Base-by-base conservation (phyloP, 2,797 vertebrate species). In the Sebastes taczanowskii region DNA sequence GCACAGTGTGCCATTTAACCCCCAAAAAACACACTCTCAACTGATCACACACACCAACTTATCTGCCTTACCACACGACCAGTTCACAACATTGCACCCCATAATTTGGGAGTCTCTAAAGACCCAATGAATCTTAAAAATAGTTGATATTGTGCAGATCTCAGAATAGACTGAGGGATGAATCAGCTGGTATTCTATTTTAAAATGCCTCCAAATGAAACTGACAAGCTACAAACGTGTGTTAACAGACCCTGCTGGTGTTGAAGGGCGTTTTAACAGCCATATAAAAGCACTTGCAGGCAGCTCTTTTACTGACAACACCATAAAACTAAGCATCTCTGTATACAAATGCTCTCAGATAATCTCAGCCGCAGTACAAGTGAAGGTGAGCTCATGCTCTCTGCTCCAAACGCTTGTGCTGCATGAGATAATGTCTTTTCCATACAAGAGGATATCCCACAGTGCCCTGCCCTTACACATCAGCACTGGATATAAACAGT, bases 401-500 rank as follows among this genome's bases (percentile, higher is more conserved):
- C 27, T 32, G 7, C 71, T 74, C 68, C 9, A 29, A 72, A 78
- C 25, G 25, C 63, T 42, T 73, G 27, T 78, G 73, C 77, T 56
- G 70, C 3, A 3, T 88, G 84, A 85, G 71, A 86, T 89, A 83
- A 93, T 93, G 86, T 82, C 20, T 92, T 95, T 93, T 92, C 90
- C 91, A 87, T 68, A 61, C 84, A 64, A 49, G 7, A 59, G 29
- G 55, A 78, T 62, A 59, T 71, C 85, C 86, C 86, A 84, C 81
- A 80, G 58, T 29, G 67, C 78, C 88, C 83, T 74, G 49, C 84
- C 77, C 61, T 83, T 25, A 75, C 69, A 85, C 78, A 84, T 84
- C 86, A 77, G 56, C 69, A 66, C 77, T 65, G 71, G 64, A 84
- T 72, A 85, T 78, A 86, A 76, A 91, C 80, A 82, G 61, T 62